Evolutionary conservation across 23 tunicate genomes (phyloP).

Genomic region (Trididemnum nubilum): DNA sequence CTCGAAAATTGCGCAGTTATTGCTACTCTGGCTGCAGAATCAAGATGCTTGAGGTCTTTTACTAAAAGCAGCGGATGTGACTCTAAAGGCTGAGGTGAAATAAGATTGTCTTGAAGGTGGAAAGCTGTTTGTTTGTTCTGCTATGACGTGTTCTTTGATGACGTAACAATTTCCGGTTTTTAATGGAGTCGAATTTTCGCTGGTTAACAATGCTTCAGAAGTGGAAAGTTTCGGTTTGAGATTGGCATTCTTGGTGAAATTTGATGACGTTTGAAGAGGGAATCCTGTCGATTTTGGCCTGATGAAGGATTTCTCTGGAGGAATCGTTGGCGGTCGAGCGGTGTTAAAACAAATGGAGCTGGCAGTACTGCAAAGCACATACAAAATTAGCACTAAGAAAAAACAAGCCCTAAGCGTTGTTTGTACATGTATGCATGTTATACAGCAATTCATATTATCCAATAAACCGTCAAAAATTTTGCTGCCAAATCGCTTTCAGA

Average conservation of each 20-base stretch:
- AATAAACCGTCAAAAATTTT: too few relatives aligned
- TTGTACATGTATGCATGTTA: too few relatives aligned
- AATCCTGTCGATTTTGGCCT: not conserved
- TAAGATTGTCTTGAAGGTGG: not conserved
- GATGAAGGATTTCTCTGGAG: not conserved
- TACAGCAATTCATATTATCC: too few relatives aligned
- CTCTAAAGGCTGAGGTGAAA: not conserved
- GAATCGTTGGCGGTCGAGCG: too few relatives aligned
- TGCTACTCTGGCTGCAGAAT: too few relatives aligned
- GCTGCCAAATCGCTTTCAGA: too few relatives aligned
- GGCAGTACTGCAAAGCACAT: slow-evolving; percentile 8
- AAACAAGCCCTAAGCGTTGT: too few relatives aligned
- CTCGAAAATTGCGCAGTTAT: too few relatives aligned
- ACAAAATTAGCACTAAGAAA: too few relatives aligned
- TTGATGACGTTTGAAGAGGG: not conserved
- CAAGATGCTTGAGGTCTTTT: not conserved
- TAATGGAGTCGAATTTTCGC: not conserved
- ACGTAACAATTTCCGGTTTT: not conserved
- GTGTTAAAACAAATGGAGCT: not conserved
- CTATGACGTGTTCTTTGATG: not conserved
- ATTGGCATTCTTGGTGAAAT: too few relatives aligned
- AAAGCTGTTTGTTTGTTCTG: not conserved
- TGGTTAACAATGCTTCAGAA: not conserved
- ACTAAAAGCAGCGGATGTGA: not conserved
- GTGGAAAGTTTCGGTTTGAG: too few relatives aligned